These are phyloP conservation scores for Cyclina sinensis DNA, from an alignment of 1,140 invertebrate genomes.

Conservation along the genomic window DNA sequence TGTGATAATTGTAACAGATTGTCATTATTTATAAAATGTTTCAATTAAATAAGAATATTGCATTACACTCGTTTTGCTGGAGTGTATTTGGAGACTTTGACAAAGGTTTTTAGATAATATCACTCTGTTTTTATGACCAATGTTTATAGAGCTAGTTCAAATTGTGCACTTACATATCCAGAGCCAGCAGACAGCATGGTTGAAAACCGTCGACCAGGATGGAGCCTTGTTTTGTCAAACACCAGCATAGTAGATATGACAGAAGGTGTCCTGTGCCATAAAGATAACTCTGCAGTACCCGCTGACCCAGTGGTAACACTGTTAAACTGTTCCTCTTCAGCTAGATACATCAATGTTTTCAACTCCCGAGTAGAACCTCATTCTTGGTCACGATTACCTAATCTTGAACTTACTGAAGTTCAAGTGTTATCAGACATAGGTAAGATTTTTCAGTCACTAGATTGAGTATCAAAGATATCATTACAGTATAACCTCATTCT, in stretches of 20 bases:
- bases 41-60: too few relatives aligned
- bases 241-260: background rate
- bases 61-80: too few relatives aligned
- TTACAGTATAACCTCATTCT: background rate
- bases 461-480: too few relatives aligned
- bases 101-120: too few relatives aligned
- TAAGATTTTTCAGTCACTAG: too few relatives aligned
- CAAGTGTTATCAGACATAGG: background rate
- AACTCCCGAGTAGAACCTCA: background rate
- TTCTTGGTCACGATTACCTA: constrained; percentile 14
- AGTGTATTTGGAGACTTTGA: too few relatives aligned
- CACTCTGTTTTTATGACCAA: too few relatives aligned
- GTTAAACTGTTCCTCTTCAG: background rate
- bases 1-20: too few relatives aligned
- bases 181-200: background rate
- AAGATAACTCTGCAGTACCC: background rate
- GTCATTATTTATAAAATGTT: too few relatives aligned
- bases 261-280: background rate
- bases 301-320: background rate
- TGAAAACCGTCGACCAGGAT: constrained; percentile 16
- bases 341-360: background rate
- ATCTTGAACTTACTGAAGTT: constrained; percentile 8
- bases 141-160: too few relatives aligned
- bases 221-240: background rate
- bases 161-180: too few relatives aligned